Evolutionary conservation across 2,113 vertebrate species (phyloP).

Genomic region (Lampris incognitus): DNA sequence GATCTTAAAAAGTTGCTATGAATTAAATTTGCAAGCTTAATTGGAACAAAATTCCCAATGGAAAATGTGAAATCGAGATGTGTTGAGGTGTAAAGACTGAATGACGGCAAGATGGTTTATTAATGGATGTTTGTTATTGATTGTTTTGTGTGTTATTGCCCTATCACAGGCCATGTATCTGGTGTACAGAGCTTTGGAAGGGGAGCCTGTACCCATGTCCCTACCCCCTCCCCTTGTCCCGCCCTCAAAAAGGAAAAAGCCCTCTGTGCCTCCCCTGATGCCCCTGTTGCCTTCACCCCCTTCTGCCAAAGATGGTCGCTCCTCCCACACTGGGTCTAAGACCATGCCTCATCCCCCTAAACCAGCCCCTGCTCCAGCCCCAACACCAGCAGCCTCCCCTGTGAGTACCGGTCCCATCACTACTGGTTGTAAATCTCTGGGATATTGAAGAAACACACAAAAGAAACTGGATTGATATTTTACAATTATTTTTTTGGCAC

Average conservation of each 20-base stretch:
- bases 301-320: conserved; percentile 87
- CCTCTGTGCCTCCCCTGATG: conserved; percentile 82
- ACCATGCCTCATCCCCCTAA: conserved; percentile 82
- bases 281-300: conserved; percentile 86
- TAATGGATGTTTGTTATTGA: conserved; percentile 37
- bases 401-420: conserved; percentile 66
- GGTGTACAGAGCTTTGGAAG: conserved; percentile 97
- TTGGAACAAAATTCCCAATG: conserved; percentile 2
- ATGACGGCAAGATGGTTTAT: conserved; percentile 6
- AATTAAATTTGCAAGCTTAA: conserved; percentile 7
- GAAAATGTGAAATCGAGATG: neutral
- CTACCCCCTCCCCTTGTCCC: conserved; percentile 93
- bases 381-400: conserved; percentile 64
- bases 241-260: conserved; percentile 94
- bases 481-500: conserved; percentile 6
- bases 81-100: conserved; percentile 19
- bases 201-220: conserved; percentile 95
- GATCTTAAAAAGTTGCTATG: neutral
- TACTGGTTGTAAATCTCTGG: conserved; percentile 19
- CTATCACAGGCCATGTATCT: conserved; percentile 94
- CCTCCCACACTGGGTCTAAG: conserved; percentile 84
- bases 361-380: conserved; percentile 68
- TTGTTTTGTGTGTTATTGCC: neutral
- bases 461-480: neutral
- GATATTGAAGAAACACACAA: neutral